Conservation (phyloP, 2,797 vertebrate genomes). For the Myotis planiceps region DNA sequence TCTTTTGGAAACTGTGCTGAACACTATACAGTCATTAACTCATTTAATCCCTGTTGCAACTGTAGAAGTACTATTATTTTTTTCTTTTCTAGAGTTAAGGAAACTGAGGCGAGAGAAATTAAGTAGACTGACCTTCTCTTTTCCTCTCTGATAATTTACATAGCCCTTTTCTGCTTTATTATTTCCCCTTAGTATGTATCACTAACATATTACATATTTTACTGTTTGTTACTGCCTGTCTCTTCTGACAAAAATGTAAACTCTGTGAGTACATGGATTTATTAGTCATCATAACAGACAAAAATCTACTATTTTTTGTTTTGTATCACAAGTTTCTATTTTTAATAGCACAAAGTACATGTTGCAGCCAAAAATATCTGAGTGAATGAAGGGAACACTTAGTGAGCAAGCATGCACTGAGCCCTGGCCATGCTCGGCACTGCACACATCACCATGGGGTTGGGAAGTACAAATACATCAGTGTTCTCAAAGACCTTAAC, state of each 20-base stretch:
- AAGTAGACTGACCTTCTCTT: background rate
- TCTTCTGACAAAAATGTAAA: conserved; percentile 35
- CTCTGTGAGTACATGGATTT: background rate
- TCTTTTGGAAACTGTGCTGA: background rate
- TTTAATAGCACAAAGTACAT: background rate
- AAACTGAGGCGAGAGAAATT: conserved; percentile 35
- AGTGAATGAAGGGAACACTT: background rate
- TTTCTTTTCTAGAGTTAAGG: conserved; percentile 1
- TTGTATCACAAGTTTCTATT: background rate
- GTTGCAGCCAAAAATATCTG: background rate
- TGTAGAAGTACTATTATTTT: background rate
- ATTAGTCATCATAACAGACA: background rate
- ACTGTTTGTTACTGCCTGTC: background rate
- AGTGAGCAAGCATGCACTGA: background rate
- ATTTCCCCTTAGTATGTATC: background rate
- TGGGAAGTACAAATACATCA: background rate
- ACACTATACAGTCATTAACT: background rate
- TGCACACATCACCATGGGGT: background rate
- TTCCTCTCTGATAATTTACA: background rate
- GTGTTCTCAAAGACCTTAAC: background rate
- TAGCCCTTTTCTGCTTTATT: background rate
- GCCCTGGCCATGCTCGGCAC: background rate
- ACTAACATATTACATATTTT: background rate
- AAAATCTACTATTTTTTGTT: background rate
- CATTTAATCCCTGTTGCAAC: background rate